Percentiles rank a stretch among this genome's conserved stretches.
phyloP scores from a whole-genome alignment of 2,888 invertebrate genomes.

The Nowickia ferox region DNA sequence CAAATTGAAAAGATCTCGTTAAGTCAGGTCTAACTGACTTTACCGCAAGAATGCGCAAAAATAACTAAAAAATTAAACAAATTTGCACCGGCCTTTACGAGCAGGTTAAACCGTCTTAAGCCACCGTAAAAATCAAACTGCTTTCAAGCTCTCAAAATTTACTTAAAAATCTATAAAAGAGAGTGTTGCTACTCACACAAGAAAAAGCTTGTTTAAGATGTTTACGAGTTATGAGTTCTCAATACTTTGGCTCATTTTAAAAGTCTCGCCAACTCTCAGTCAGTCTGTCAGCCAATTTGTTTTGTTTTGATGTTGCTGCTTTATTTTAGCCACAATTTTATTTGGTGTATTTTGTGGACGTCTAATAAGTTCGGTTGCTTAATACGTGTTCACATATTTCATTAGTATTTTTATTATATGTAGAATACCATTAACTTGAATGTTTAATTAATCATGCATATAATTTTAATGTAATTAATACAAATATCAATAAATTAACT shows the following conservation, averaged over 20 bases:
- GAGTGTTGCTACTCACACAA: not conserved
- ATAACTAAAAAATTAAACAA: constrained; percentile 56
- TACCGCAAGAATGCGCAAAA: constrained; percentile 61
- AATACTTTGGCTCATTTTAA: not conserved
- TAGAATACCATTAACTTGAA: not conserved
- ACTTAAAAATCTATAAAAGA: constrained; percentile 35
- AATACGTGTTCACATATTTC: not conserved
- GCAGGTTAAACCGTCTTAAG: constrained; percentile 50
- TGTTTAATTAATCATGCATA: not conserved
- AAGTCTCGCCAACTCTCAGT: not conserved
- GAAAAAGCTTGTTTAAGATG: not conserved
- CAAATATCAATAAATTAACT: not conserved
- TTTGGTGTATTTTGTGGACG: not conserved
- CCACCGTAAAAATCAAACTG: constrained; percentile 24
- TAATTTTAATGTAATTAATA: not conserved
- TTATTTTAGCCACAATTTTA: not conserved
- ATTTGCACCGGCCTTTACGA: constrained; percentile 64
- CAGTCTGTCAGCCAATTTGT: not conserved
- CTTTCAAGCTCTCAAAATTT: constrained; percentile 33
- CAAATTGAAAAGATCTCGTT: not conserved
- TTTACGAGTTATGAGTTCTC: not conserved
- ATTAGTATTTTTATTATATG: not conserved
- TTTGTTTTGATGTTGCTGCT: not conserved
- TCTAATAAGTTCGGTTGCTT: not conserved
- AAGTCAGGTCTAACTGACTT: constrained; percentile 13